These are phyloP conservation scores for Heliconius aoede DNA, from an alignment of 2,888 invertebrate genomes.

Conservation along the genomic window DNA sequence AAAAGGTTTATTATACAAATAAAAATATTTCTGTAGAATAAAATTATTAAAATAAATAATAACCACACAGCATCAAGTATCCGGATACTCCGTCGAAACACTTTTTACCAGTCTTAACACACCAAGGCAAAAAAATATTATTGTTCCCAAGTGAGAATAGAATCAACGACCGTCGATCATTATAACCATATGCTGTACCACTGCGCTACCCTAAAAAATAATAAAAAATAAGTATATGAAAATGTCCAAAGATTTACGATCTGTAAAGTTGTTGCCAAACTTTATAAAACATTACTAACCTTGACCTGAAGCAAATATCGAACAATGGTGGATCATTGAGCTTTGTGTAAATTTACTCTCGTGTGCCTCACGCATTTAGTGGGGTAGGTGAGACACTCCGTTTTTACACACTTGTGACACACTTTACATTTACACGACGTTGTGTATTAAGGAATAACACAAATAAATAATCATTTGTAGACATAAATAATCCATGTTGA, in stretches of 20 bases:
- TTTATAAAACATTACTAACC: not conserved
- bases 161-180: not conserved
- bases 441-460: not conserved
- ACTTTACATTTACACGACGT: not conserved
- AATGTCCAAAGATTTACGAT: not conserved
- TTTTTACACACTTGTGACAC: too few relatives aligned
- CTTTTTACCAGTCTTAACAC: too few relatives aligned
- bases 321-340: not conserved
- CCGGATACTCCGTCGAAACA: too few relatives aligned
- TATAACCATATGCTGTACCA: not conserved
- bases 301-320: not conserved
- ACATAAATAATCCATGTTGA: not conserved
- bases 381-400: too few relatives aligned
- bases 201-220: not conserved
- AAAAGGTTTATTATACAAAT: too few relatives aligned
- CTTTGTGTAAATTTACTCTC: too few relatives aligned
- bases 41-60: too few relatives aligned
- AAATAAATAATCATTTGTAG: not conserved
- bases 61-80: too few relatives aligned
- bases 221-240: not conserved
- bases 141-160: not conserved
- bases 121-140: too few relatives aligned
- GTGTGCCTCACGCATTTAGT: too few relatives aligned
- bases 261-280: not conserved
- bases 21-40: too few relatives aligned